Evolutionary conservation across 2,113 vertebrate species (phyloP).

Genomic region (Himantopus leucocephalus): DNA sequence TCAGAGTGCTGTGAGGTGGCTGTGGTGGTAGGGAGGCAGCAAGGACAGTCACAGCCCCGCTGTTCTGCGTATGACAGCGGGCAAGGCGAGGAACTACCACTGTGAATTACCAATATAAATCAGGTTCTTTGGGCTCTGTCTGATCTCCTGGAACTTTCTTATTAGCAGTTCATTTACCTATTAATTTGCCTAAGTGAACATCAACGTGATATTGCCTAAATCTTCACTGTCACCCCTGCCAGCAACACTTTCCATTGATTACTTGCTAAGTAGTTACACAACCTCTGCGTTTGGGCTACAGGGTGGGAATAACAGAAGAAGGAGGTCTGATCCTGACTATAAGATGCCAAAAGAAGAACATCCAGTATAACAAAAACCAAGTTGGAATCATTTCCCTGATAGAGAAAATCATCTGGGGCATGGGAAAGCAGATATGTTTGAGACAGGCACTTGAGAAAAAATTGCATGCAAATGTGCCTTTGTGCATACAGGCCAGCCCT

Average conservation of each 20-base stretch:
- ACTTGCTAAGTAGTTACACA: background rate
- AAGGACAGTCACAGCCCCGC: background rate
- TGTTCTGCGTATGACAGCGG: background rate
- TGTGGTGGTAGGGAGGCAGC: background rate
- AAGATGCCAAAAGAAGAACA: background rate
- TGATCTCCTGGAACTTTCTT: background rate
- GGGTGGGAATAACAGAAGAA: background rate
- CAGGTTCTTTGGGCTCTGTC: background rate
- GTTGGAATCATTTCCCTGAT: constrained; percentile 42
- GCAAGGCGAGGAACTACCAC: background rate
- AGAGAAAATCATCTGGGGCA: constrained; percentile 49
- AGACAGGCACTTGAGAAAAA: constrained; percentile 9
- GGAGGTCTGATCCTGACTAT: background rate
- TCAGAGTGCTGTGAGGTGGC: background rate
- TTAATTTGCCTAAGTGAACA: background rate
- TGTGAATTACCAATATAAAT: background rate
- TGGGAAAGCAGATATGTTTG: constrained; percentile 31
- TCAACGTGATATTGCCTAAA: background rate
- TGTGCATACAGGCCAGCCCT: background rate
- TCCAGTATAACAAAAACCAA: background rate
- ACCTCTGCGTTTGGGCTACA: background rate
- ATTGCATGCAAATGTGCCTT: background rate
- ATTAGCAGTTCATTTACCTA: background rate
- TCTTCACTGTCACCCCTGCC: background rate
- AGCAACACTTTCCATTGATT: background rate